phyloP scores from a whole-genome alignment of 2,888 invertebrate species.

The Standfussiana lucernea region DNA sequence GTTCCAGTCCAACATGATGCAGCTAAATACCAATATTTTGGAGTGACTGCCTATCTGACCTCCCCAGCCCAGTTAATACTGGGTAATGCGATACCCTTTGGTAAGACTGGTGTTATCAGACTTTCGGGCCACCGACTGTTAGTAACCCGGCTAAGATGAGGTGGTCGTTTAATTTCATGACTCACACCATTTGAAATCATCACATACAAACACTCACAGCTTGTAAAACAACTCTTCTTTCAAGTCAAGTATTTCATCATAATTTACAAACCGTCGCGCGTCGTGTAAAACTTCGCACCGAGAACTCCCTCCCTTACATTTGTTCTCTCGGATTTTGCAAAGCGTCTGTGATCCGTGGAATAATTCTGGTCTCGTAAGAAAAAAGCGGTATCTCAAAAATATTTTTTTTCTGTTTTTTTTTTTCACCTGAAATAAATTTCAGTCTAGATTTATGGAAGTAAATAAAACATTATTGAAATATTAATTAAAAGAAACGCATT shows the following conservation, averaged over 20 bases:
- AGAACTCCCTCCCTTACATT: constrained; percentile 42
- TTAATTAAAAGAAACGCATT: no score
- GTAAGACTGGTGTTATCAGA: neutral
- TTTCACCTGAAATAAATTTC: neutral
- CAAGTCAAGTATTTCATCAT: constrained; percentile 33
- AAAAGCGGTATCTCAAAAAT: neutral
- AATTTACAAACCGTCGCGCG: constrained; percentile 30
- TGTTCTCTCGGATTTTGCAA: constrained; percentile 49
- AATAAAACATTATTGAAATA: neutral
- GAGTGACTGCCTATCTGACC: neutral
- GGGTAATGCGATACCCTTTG: neutral
- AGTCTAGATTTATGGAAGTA: neutral
- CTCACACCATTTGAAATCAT: neutral
- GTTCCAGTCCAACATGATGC: neutral
- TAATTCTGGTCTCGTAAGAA: constrained; percentile 50
- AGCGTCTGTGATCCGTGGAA: constrained; percentile 51
- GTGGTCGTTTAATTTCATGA: neutral
- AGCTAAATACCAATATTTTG: neutral
- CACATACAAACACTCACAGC: neutral
- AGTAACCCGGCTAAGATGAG: neutral
- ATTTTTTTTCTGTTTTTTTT: neutral
- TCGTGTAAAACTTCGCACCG: constrained; percentile 30
- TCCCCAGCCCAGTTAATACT: neutral
- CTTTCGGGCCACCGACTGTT: neutral
- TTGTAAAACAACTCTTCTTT: constrained; percentile 13